Base-by-base conservation (phyloP, 2,888 invertebrate species). In the Sesia bembeciformis region DNA sequence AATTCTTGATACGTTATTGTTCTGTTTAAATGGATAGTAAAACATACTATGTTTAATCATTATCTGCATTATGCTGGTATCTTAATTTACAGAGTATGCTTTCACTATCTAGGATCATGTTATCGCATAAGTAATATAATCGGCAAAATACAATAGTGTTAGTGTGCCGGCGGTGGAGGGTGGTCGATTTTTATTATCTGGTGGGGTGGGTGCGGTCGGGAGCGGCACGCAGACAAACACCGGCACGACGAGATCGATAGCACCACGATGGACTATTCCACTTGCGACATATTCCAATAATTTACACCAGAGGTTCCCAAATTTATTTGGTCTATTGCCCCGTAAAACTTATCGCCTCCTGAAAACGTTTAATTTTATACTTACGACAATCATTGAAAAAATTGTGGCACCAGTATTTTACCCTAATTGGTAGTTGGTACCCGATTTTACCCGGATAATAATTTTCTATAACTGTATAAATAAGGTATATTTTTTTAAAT, bases 101-200 rank as follows among this genome's bases (percentile, higher is more conserved):
- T 46, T 46, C 8, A 23, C 46, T 46, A 46, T 46, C n/a, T 46
- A 46, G 8, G 8, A 46, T 46, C 46, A 46, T 23, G n/a, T 8
- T 46, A 46, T 46, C 46, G 5, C 8, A 3, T 7, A 46, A 46
- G 46, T 46, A 46, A 46, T 53, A 41, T 56, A 46, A 46, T 8
- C 8, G 8, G 7, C 6, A 46, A 8, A 46, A 3, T 46, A 46
- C 39, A 56, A 65, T 63, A 66, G 65, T 72, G 71, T 71, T 71
- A 70, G 71, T 70, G 65, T 66, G 66, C 63, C 62, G 70, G 66
- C 70, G 69, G 74, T 68, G 67, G 67, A 63, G 66, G 71, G 76
- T 80, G 82, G 81, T 86, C 83, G 86, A 81, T 87, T 84, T 88
- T 85, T 87, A 87, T 88, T 81, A 82, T 81, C 81, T 74, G 75